Base-by-base conservation (phyloP, 2,113 vertebrate genomes). In the Megalops atlanticus region DNA sequence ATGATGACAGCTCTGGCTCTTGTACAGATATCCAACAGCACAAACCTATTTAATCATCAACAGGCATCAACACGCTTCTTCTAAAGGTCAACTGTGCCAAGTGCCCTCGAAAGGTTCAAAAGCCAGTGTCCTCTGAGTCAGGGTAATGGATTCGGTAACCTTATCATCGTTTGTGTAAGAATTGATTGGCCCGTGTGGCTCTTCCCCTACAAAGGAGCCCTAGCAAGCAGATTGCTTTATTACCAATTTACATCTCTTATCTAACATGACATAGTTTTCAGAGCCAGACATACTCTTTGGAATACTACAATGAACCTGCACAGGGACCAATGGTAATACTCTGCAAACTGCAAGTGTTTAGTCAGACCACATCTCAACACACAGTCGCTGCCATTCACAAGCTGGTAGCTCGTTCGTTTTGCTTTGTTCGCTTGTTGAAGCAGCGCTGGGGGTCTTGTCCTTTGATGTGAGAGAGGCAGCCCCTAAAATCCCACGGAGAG, bases 211-310 rank as follows among this genome's bases (percentile, higher is more conserved):
- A 69, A 49, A 81, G 78, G 54, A 73, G 10, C 31, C 45, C 64
- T 7, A 38, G 75, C 54, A 45, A 49, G 77, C 70, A 73, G 79
- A 83, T 68, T 82, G 68, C 80, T 85, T 76, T 80, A 82, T 83
- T 85, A 36, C 70, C 74, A 85, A 78, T 77, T 80, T 86, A 82
- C 64, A 11, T 43, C 47, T 73, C 83, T 88, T 86, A 90, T 90
- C 89, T 88, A 82, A 90, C 85, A 83, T 82, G 81, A 90, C 85
- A 85, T 85, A 5, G 80, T 84, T 92, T 84, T 82, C 77, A 41
- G 82, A 36, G 82, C 83, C 82, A 70, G 80, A 87, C 83, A 79
- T 78, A 76, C 86, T 1, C 8, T 64, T 64, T 31, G 24, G 58
- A 27, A 11, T 10, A 64, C 69, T 36, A 31, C 31, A 69, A 74